phyloP scores from a whole-genome alignment of 2,797 vertebrate genomes.

The Sphenodon punctatus region DNA sequence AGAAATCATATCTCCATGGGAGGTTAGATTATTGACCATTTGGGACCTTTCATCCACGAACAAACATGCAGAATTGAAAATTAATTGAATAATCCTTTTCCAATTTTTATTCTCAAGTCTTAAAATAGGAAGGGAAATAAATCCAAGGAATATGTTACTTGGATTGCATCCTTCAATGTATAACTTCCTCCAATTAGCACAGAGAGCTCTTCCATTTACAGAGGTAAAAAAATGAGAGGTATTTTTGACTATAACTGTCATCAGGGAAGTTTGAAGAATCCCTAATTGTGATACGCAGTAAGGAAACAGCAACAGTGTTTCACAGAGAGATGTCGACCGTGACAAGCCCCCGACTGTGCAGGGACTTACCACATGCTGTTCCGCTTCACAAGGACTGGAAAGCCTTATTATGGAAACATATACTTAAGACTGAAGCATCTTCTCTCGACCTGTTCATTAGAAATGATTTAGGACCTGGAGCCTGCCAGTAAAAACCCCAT shows the following conservation, averaged over 20 bases:
- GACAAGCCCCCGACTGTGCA: not conserved
- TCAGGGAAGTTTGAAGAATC: slow-evolving; percentile 12
- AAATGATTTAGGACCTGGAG: slow-evolving; percentile 24
- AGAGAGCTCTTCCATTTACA: not conserved
- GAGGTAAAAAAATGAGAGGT: not conserved
- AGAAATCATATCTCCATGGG: too few relatives aligned
- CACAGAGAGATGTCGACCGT: slow-evolving; percentile 22
- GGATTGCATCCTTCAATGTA: not conserved
- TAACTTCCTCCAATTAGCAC: not conserved
- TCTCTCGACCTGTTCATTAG: not conserved
- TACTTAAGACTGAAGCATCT: slow-evolving; percentile 17
- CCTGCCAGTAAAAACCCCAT: slow-evolving; percentile 21
- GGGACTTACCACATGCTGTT: not conserved
- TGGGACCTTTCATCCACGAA: slow-evolving; percentile 5
- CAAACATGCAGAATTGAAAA: slow-evolving; percentile 2
- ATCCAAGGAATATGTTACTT: not conserved
- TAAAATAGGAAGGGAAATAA: not conserved
- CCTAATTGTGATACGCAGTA: slow-evolving; percentile 20
- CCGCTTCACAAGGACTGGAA: not conserved
- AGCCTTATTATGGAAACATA: not conserved
- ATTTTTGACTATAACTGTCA: not conserved
- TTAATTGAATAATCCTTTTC: slow-evolving; percentile 8
- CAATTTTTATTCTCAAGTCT: not conserved
- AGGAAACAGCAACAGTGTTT: slow-evolving; percentile 12
- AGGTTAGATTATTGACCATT: slow-evolving; percentile 35